phyloP scores from a whole-genome alignment of 2,888 invertebrate genomes.

The Hypomecis punctinalis region DNA sequence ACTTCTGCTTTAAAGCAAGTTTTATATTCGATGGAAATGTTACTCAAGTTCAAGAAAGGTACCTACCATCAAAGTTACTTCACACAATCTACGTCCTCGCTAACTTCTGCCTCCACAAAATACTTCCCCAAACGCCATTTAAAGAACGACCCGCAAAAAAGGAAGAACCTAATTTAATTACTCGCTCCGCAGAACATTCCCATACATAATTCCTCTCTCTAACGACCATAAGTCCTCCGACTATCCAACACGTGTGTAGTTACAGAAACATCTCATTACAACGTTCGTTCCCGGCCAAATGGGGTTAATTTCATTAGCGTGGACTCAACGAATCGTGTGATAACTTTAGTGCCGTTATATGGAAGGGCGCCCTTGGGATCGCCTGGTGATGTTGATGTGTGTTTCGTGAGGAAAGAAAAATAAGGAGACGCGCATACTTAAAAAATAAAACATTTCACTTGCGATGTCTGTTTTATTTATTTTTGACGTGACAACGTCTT shows the following conservation, averaged over 20 bases:
- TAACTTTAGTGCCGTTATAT: conserved; percentile 81
- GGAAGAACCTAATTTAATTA: conserved; percentile 39
- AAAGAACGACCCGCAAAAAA: conserved; percentile 17
- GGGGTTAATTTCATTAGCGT: conserved; percentile 83
- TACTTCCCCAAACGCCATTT: background rate
- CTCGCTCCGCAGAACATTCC: conserved; percentile 26
- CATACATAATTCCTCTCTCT: conserved; percentile 43
- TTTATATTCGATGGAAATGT: too few relatives aligned
- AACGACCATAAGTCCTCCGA: conserved; percentile 54
- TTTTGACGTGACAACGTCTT: too few relatives aligned
- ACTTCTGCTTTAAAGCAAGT: too few relatives aligned
- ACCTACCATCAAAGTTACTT: background rate
- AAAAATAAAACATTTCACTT: too few relatives aligned
- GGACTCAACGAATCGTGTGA: conserved; percentile 83
- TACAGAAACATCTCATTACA: conserved; percentile 77
- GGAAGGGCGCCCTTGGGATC: conserved; percentile 72
- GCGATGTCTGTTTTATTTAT: too few relatives aligned
- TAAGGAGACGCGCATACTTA: too few relatives aligned
- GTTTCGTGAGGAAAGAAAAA: conserved; percentile 20
- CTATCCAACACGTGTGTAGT: conserved; percentile 68
- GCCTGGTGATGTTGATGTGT: conserved; percentile 60
- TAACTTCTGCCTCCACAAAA: background rate
- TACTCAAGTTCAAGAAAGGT: background rate
- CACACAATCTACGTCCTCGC: background rate
- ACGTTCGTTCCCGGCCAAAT: conserved; percentile 70